Percentiles rank a stretch among this genome's conserved stretches.
Evolutionary conservation across 2,888 invertebrate genomes (phyloP).

Genomic region (Sinotaia quadrata): DNA sequence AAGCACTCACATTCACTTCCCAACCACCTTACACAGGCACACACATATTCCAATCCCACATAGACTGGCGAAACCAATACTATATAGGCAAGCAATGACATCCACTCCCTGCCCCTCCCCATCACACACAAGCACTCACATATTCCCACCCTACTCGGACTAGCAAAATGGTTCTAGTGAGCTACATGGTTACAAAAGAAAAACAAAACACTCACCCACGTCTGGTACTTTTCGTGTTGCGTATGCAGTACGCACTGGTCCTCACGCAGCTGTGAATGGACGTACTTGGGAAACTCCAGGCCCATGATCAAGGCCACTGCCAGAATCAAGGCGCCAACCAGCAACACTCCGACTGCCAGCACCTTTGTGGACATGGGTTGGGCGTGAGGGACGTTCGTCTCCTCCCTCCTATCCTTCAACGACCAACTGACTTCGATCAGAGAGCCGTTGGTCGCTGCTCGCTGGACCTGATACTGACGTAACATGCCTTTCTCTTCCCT

Average conservation of each 20-base stretch:
- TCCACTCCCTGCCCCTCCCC: background rate
- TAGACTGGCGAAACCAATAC: background rate
- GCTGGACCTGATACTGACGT: conserved; percentile 21
- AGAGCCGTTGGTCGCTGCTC: background rate
- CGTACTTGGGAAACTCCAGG: conserved; percentile 57
- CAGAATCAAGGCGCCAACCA: conserved; percentile 51
- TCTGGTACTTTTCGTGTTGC: conserved; percentile 43
- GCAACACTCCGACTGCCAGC: conserved; percentile 54
- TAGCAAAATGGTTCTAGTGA: too few relatives aligned
- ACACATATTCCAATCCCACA: background rate
- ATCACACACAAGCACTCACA: background rate
- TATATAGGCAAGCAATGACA: background rate
- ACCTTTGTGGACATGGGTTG: conserved; percentile 45
- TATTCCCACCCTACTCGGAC: too few relatives aligned
- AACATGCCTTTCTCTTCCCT: conserved; percentile 6
- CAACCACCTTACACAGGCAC: background rate
- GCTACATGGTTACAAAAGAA: too few relatives aligned
- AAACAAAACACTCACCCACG: conserved; percentile 62
- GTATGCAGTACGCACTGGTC: conserved; percentile 50
- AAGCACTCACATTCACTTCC: too few relatives aligned
- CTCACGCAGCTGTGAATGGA: conserved; percentile 45
- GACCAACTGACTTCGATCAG: background rate
- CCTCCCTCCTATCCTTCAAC: conserved; percentile 29
- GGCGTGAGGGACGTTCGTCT: conserved; percentile 16
- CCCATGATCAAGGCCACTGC: conserved; percentile 59